A percentile compares a stretch with the other conserved stretches of the same genome.
phyloP scores from a whole-genome alignment of 2,113 vertebrate genomes.

The Lophius piscatorius region DNA sequence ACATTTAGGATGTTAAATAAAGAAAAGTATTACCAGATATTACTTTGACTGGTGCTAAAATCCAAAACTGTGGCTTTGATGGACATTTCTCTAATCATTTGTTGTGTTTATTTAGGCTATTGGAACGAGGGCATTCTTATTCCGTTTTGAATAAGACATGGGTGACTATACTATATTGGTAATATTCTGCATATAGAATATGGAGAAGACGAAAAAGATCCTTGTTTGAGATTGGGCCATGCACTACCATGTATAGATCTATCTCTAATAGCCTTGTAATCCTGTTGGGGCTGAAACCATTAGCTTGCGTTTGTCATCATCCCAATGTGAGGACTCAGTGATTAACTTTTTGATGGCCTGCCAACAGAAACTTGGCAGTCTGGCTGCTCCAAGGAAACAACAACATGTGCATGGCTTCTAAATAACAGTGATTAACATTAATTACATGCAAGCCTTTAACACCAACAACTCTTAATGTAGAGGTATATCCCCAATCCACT shows the following conservation, averaged over 20 bases:
- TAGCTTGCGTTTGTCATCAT: conserved; percentile 25
- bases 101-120: conserved; percentile 45
- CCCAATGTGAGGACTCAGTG: conserved; percentile 40
- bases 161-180: too few species aligned
- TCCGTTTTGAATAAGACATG: too few species aligned
- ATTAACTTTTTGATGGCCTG: conserved; percentile 23
- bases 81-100: conserved; percentile 64
- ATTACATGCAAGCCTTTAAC: too few species aligned
- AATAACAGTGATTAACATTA: too few species aligned
- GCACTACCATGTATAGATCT: not conserved
- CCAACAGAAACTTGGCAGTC: conserved; percentile 50
- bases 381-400: conserved; percentile 16
- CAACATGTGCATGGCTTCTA: conserved; percentile 11
- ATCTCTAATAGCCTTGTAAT: conserved; percentile 6
- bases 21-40: conserved; percentile 78
- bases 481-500: too few species aligned
- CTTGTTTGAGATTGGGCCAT: not conserved
- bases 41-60: conserved; percentile 66
- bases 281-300: not conserved
- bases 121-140: conserved; percentile 28
- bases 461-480: too few species aligned
- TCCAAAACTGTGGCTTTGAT: conserved; percentile 62
- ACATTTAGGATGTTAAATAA: conserved; percentile 66
- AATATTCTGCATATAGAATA: too few species aligned
- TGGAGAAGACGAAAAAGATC: not conserved